Conservation (phyloP, 2,113 vertebrate species). For the Empidonax alnorum region DNA sequence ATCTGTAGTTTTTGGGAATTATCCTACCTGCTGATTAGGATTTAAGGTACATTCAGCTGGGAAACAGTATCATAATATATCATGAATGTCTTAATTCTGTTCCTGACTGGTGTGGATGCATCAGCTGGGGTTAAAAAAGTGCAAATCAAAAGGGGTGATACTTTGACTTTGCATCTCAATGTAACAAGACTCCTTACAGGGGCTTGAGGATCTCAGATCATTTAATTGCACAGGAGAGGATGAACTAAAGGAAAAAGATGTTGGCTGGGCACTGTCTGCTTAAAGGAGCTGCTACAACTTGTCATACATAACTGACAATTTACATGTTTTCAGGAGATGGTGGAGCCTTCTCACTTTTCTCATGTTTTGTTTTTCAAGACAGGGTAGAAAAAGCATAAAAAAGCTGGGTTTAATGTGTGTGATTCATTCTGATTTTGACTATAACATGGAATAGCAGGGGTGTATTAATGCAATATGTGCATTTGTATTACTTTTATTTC, state of each 20-base stretch:
- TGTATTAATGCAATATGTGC: neutral
- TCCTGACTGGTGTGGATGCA: neutral
- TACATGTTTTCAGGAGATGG: neutral
- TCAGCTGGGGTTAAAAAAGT: neutral
- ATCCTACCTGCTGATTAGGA: neutral
- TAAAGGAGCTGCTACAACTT: neutral
- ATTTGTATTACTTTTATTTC: neutral
- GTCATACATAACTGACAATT: neutral
- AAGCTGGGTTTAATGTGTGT: neutral
- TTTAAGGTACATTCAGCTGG: neutral
- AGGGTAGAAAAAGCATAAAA: neutral
- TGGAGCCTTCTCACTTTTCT: neutral
- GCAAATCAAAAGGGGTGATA: neutral
- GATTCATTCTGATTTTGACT: neutral
- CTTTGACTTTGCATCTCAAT: neutral
- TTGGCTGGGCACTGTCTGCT: neutral
- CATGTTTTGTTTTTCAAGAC: neutral
- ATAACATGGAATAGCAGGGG: neutral
- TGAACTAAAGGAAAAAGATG: neutral
- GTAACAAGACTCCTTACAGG: neutral
- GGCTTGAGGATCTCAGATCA: neutral
- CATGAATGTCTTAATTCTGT: neutral
- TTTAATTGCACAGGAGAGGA: neutral
- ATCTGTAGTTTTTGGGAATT: neutral
- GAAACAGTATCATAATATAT: neutral